Base-by-base conservation (phyloP, 2,113 vertebrate species). In the Sapayoa aenigma region DNA sequence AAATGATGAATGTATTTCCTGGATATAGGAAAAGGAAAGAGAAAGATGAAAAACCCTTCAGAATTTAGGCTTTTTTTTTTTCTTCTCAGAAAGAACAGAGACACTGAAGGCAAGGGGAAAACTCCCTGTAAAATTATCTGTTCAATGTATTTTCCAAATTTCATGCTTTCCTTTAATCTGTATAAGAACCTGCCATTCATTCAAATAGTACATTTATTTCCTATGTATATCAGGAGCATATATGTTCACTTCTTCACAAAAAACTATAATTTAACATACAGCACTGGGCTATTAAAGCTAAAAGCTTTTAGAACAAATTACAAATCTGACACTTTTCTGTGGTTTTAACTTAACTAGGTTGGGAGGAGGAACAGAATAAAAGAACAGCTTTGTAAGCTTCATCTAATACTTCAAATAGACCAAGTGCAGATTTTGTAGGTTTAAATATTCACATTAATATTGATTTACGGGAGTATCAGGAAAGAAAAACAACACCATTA, bases 271-370 rank as follows among this genome's bases (percentile, higher is more conserved):
- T 97, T 96, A 94, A 67, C 78, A 90, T 74, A 46, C 53, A 96
- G 87, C 68, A 89, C 25, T 17, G 11, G 47, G 30, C 78, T 96
- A 92, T 96, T 91, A 95, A 75, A 89, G 33, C 69, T 95, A 94
- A 97, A 97, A 96, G 88, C 87, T 93, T 95, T 74, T 46, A 74
- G 94, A 94, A 69, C 71, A 95, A 97, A 96, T 97, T 87, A 87
- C 35, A 87, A 90, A 65, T 73, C 50, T 97, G 87, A 55, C 72
- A 93, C 56, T 95, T 95, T 94, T 78, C 91, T 86, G 35, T 74
- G 71, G 30, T 84, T 81, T 96, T 94, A 83, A 90, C 74, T 86
- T 87, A 14, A 59, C 66, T 91, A 50, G 28, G 11, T 17, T 85
- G 21, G 60, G 67, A 87, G 52, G 20, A 91, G 30, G 66, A 95